These are phyloP conservation scores for Xylocopa sonorina DNA, from an alignment of 1,140 invertebrate genomes.

Conservation along the genomic window DNA sequence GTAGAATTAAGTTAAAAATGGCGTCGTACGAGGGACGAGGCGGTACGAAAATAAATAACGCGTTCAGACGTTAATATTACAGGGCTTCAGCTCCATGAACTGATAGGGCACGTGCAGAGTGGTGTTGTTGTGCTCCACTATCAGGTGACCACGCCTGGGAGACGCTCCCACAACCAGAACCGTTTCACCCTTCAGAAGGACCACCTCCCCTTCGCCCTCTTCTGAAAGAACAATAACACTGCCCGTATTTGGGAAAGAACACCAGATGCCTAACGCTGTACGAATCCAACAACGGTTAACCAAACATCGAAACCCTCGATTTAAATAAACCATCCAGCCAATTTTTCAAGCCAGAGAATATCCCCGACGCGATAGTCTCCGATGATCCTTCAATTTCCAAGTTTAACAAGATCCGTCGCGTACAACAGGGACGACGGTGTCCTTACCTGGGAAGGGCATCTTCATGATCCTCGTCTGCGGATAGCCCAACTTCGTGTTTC, in stretches of 20 bases:
- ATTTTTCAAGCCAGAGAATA: not conserved
- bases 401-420: not conserved
- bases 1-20: not conserved
- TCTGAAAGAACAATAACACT: conserved; percentile 76
- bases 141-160: conserved; percentile 89
- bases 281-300: not conserved
- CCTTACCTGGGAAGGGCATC: conserved; percentile 90
- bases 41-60: conserved; percentile 54
- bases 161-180: conserved; percentile 93
- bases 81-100: conserved; percentile 89
- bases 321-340: not conserved
- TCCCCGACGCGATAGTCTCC: not conserved
- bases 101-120: conserved; percentile 93
- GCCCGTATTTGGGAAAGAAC: conserved; percentile 3
- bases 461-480: conserved; percentile 96
- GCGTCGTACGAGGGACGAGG: not conserved
- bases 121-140: conserved; percentile 91
- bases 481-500: conserved; percentile 95
- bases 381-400: not conserved
- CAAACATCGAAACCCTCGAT: not conserved
- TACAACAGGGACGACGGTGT: not conserved
- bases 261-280: not conserved
- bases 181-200: conserved; percentile 90
- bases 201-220: conserved; percentile 84
- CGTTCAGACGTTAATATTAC: conserved; percentile 79